Conservation (phyloP, 1,140 invertebrate species). For the Piezodorus guildinii region DNA sequence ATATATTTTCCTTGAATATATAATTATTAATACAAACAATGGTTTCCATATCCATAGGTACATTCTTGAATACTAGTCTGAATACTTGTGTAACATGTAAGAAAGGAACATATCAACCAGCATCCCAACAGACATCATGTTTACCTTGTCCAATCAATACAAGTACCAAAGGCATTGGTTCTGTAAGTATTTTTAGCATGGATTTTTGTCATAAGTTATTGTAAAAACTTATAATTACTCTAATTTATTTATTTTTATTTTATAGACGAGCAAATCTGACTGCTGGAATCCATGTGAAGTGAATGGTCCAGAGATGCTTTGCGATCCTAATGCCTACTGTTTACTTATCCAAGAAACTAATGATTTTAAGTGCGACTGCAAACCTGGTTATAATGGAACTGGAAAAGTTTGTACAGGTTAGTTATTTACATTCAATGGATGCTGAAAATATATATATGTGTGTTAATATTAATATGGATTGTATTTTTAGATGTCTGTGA, state of each 20-base stretch:
- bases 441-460: not conserved
- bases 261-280: constrained; percentile 62
- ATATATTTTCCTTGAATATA: too few species aligned
- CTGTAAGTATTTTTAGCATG: constrained; percentile 44
- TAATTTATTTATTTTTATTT: constrained; percentile 20
- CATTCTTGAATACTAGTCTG: constrained; percentile 69
- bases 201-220: too few species aligned
- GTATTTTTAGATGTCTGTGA: constrained; percentile 63
- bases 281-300: constrained; percentile 87
- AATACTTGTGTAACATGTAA: constrained; percentile 82
- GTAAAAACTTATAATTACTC: not conserved
- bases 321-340: constrained; percentile 80
- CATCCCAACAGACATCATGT: constrained; percentile 78
- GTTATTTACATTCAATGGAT: constrained; percentile 12
- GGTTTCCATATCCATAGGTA: constrained; percentile 40
- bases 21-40: not conserved
- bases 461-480: not conserved
- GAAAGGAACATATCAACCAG: constrained; percentile 85
- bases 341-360: constrained; percentile 71
- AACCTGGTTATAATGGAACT: constrained; percentile 84
- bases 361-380: constrained; percentile 86
- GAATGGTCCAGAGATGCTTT: constrained; percentile 69
- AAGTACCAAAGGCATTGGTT: constrained; percentile 69
- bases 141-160: constrained; percentile 84
- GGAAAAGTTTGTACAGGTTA: constrained; percentile 60